A percentile compares a stretch with the other conserved stretches of the same genome.
These are phyloP conservation scores for Trachelus iudaicus DNA, from an alignment of 2,888 invertebrate species.

Conservation along the genomic window DNA sequence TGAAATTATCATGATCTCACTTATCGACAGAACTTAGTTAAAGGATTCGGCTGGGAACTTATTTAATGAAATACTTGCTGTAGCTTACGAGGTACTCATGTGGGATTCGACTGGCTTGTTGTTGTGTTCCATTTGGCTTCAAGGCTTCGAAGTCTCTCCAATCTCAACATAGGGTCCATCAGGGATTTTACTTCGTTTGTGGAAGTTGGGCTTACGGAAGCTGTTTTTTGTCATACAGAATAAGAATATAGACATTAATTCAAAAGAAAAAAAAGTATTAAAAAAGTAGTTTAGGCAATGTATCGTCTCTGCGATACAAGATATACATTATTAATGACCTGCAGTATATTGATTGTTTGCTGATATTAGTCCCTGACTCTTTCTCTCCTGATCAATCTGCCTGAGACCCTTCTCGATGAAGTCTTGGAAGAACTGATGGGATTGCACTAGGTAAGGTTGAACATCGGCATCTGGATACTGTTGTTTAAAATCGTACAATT, in stretches of 20 bases:
- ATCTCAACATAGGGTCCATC: constrained; percentile 59
- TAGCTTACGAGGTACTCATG: constrained; percentile 35
- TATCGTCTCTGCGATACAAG: background rate
- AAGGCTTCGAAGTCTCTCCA: constrained; percentile 57
- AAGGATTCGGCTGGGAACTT: background rate
- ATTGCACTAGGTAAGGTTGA: constrained; percentile 85
- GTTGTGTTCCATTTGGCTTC: constrained; percentile 56
- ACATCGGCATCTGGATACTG: constrained; percentile 85
- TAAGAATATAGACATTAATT: background rate
- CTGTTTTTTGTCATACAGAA: constrained; percentile 23
- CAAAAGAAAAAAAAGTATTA: background rate
- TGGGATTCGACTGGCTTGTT: constrained; percentile 51
- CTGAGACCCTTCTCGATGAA: constrained; percentile 84
- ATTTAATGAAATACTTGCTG: background rate
- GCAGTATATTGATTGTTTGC: constrained; percentile 50
- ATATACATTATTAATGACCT: constrained; percentile 32
- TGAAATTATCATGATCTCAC: background rate
- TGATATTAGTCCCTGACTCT: constrained; percentile 54
- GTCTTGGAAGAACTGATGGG: constrained; percentile 87
- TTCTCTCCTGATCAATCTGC: constrained; percentile 68
- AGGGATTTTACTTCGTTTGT: constrained; percentile 49
- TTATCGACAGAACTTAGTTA: background rate
- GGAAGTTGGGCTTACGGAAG: constrained; percentile 33
- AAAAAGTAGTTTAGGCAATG: background rate
- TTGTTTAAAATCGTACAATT: constrained; percentile 80